Conservation (phyloP, 2,888 invertebrate species). For the Microctonus hyperodae region DNA sequence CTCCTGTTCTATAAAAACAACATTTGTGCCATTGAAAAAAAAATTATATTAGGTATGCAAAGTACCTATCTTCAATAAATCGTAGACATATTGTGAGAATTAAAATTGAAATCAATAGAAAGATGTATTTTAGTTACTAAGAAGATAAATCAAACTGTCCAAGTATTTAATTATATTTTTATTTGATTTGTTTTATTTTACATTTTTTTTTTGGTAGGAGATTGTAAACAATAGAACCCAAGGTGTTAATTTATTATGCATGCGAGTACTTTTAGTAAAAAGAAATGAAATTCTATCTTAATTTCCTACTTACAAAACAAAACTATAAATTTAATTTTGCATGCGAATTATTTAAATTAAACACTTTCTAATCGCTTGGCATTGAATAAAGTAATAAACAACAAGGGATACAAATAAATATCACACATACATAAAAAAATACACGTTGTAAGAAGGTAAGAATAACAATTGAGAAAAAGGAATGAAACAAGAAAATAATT, state of each 20-base stretch:
- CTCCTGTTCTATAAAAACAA: neutral
- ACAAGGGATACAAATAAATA: neutral
- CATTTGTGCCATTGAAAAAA: neutral
- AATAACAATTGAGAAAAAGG: neutral
- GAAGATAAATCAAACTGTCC: neutral
- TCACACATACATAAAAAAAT: neutral
- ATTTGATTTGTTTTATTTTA: neutral
- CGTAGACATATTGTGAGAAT: neutral
- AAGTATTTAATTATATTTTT: neutral
- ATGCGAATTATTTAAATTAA: neutral
- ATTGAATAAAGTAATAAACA: neutral
- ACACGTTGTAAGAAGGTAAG: slow-evolving; percentile 1
- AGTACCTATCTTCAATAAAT: neutral
- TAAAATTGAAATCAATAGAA: neutral
- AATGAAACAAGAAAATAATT: slow-evolving; percentile 22
- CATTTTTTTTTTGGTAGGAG: neutral
- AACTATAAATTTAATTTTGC: neutral
- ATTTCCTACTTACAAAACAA: neutral
- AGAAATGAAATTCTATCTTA: neutral
- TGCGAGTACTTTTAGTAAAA: neutral
- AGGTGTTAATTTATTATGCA: neutral
- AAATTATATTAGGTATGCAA: neutral
- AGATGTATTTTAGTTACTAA: neutral
- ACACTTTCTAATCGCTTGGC: neutral
- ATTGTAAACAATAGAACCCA: neutral